Base-by-base conservation (phyloP, 1,140 invertebrate genomes). In the Colletes latitarsis region DNA sequence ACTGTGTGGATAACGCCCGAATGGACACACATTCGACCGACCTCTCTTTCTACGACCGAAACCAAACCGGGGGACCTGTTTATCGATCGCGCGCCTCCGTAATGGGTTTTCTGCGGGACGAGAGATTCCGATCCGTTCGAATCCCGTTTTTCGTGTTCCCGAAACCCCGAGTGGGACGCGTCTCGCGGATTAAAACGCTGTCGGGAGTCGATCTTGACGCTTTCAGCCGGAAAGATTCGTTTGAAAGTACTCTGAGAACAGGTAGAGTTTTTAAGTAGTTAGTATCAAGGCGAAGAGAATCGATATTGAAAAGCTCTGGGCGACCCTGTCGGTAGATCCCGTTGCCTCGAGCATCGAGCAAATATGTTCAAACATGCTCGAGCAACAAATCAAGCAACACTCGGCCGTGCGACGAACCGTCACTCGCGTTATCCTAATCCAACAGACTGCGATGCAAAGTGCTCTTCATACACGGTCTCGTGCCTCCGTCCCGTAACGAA, bases 281-380 rank as follows among this genome's bases (percentile, higher is more conserved):
- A 3, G 43, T 46, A 46, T 46, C 43, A 46, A 46, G 43, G 43
- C 9, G 43, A 46, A 46, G 43, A 46, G 9, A 9, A 9, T 46
- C 43, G 30, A 30, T 30, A 30, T 46, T 6, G 43, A 9, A 6
- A 46, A 46, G 43, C 9, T 46, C 9, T 3, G 43, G 43, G 43
- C 43, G 43, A 46, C 43, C 43, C 6, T 46, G 43, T 63, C 66
- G n/a, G 77, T 76, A 68, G 77, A 66, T 76, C 66, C 72, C 82
- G 86, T 75, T 81, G 46, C 70, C 55, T 86, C 70, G 84, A 82
- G 82, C 67, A 81, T 53, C 72, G 63, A 79, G 81, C 81, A 90
- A 90, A 90, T 88, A 90, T 89, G 82, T 84, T 89, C 84, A 89
- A 89, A 90, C 86, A 89, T 52, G 78, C 76, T 78, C 73, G 73